phyloP scores from a whole-genome alignment of 2,797 vertebrate genomes.

The Bradypodion ventrale region DNA sequence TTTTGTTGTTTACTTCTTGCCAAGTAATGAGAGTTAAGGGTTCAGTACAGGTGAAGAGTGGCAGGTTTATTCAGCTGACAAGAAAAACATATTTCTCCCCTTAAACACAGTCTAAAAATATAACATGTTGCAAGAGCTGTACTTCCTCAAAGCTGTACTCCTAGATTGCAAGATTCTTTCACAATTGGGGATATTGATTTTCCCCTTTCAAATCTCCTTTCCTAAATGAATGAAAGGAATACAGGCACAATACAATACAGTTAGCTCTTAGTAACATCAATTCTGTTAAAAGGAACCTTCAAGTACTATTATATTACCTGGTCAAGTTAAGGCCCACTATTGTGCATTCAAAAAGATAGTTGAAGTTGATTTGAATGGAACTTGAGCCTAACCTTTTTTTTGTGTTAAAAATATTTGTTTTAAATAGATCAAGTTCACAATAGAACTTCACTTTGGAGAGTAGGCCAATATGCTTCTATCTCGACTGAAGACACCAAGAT shows the following conservation, averaged over 20 bases:
- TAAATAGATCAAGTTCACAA: not conserved
- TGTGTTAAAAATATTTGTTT: too few relatives aligned
- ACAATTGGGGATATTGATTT: not conserved
- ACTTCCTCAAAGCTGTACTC: not conserved
- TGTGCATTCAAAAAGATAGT: too few relatives aligned
- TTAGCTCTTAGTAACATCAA: not conserved
- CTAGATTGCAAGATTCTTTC: not conserved
- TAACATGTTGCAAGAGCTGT: slow-evolving; percentile 6
- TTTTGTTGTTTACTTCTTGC: not conserved
- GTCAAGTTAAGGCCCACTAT: not conserved
- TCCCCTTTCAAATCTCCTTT: not conserved
- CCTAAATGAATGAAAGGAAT: not conserved
- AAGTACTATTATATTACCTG: not conserved
- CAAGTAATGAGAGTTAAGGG: not conserved
- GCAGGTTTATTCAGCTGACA: not conserved
- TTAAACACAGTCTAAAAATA: slow-evolving; percentile 31
- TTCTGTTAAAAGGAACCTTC: not conserved
- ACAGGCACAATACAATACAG: not conserved
- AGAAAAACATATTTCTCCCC: not conserved
- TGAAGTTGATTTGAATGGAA: not conserved
- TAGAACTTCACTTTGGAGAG: not conserved
- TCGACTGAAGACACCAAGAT: not conserved
- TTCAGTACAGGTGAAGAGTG: slow-evolving; percentile 24
- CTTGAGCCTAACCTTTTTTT: not conserved
- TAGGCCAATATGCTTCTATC: not conserved